Evolutionary conservation across 2,113 vertebrate species (phyloP), one percentile per base, ranked within the genome.

Genomic region (Trogon surrucura): DNA sequence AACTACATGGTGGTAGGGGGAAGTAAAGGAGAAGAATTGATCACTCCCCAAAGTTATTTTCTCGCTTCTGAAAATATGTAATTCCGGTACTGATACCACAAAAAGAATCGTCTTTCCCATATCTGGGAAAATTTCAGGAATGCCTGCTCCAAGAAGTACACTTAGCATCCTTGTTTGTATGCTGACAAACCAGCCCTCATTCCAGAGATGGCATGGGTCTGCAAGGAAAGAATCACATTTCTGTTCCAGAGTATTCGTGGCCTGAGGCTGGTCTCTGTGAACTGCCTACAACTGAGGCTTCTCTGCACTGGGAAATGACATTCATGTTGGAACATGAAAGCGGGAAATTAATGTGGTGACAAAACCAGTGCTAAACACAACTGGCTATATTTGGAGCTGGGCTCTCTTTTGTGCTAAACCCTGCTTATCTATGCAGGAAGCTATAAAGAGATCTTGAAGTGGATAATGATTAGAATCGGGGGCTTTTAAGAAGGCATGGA

Each of bases 341-440:
- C 72, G 88, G 92, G 85, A 94, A 96, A 96, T 84, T 44, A 62
- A 67, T 88, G 85, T 91, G 82, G 91, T 84, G 80, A 88, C 51
- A 90, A 89, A 91, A 56, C 82, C 62, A 67, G 32, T 41, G 32
- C 72, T 96, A 71, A 94, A 91, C 51, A 84, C 51, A 77, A 73
- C 44, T 41, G 48, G 62, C 74, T 85, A 6, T 93, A 71, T 94
- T 90, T 78, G 82, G 84, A 87, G 5, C n/a, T 80, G 70, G 67
- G 64, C 41, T 60, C 21, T 88, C 12, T 41, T 91, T 91, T 88
- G 60, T 89, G 48, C 61, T 90, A 75, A 85, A 64, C 26, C 4
- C 38, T 79, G 45, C 51, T 90, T 80, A 93, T 82, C 95, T 90
- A 25, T 26, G 47, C 34, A 67, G 67, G 67, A 88, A 85, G 22